These are phyloP conservation scores for Diorhabda elongata DNA, from an alignment of 1,140 invertebrate genomes.

Conservation along the genomic window DNA sequence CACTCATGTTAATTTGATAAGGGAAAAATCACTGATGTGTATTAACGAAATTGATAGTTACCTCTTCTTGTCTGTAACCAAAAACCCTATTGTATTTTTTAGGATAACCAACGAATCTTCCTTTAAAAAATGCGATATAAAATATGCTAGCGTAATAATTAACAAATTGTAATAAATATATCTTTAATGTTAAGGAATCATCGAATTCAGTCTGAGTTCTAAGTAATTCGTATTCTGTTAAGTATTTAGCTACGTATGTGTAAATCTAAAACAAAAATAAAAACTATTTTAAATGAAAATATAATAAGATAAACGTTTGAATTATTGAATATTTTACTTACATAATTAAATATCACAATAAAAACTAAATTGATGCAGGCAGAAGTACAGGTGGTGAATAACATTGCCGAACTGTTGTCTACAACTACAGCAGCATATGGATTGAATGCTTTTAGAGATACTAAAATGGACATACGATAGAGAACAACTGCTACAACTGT, in stretches of 20 bases:
- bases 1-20: no score
- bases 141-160: conserved; percentile 99
- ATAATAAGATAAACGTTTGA: not conserved
- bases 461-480: conserved; percentile 84
- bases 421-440: conserved; percentile 53
- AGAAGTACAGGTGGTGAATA: conserved; percentile 79
- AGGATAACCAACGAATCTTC: conserved; percentile 84
- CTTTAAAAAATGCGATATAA: conserved; percentile 98
- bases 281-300: conserved; percentile 1
- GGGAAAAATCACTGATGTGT: not conserved
- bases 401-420: conserved; percentile 68
- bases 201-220: conserved; percentile 97
- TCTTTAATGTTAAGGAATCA: conserved; percentile 93
- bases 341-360: conserved; percentile 83
- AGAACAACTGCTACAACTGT: conserved; percentile 87
- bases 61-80: conserved; percentile 79
- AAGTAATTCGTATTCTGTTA: conserved; percentile 91
- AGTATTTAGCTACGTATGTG: conserved; percentile 79
- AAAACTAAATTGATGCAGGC: conserved; percentile 82
- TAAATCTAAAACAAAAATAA: conserved; percentile 65
- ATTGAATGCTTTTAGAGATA: conserved; percentile 54
- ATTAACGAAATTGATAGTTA: conserved; percentile 41
- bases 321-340: conserved; percentile 47
- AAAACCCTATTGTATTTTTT: conserved; percentile 73
- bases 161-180: conserved; percentile 96